Conservation (phyloP, 2,888 invertebrate species). For the Leptinotarsa juncta region DNA sequence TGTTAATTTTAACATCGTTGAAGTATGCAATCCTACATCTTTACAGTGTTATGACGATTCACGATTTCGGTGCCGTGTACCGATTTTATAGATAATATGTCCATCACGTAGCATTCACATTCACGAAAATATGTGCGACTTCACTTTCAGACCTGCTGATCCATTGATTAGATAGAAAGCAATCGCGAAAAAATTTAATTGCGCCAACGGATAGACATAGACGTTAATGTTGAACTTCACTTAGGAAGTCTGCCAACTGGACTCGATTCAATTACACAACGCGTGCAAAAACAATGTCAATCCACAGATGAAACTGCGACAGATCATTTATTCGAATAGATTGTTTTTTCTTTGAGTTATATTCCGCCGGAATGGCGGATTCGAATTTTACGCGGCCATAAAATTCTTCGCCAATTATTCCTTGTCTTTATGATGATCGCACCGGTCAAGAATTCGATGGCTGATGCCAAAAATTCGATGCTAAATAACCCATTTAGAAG, state of each 20-base stretch:
- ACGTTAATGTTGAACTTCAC: constrained; percentile 13
- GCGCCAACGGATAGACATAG: constrained; percentile 9
- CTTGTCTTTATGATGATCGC: constrained; percentile 21
- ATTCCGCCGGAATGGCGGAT: background rate
- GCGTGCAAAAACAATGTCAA: constrained; percentile 6
- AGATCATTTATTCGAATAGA: background rate
- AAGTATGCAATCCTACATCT: too few species aligned
- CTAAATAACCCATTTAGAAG: constrained; percentile 36
- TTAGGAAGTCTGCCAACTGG: constrained; percentile 16
- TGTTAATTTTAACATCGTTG: too few species aligned
- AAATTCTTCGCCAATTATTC: constrained; percentile 13
- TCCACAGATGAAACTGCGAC: constrained; percentile 1
- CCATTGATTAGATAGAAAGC: constrained; percentile 13
- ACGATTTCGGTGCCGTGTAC: too few species aligned
- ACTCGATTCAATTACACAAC: constrained; percentile 9
- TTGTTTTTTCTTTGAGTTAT: background rate
- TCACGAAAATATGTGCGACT: background rate
- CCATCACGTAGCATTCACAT: too few species aligned
- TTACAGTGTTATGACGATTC: too few species aligned
- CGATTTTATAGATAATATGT: too few species aligned
- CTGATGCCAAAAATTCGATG: constrained; percentile 39
- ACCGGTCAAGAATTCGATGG: constrained; percentile 24
- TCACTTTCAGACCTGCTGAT: constrained; percentile 2
- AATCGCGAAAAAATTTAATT: constrained; percentile 6
- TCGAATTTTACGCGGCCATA: background rate